Conservation (phyloP, 2,888 invertebrate genomes). For the Adela reaumurella region DNA sequence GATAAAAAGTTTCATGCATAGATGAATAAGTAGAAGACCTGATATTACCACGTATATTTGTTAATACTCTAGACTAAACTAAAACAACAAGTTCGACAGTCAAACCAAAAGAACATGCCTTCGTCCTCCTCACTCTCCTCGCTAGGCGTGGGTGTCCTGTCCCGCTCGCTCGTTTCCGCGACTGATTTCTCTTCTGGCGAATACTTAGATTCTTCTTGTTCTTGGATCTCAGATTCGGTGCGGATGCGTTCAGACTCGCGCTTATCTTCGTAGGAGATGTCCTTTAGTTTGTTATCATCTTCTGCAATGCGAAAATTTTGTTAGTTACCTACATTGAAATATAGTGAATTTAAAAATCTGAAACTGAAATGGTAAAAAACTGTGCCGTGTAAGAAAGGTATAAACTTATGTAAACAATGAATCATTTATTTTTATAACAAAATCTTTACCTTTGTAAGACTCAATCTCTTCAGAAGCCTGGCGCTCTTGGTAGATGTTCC, state of each 20-base stretch:
- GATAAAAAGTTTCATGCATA: no score
- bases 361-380: no score
- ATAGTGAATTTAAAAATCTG: no score
- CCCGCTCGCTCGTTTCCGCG: slow-evolving; percentile 63
- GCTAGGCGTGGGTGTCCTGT: slow-evolving; percentile 41
- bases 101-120: slow-evolving; percentile 22
- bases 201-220: slow-evolving; percentile 69
- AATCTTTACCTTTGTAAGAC: slow-evolving; percentile 51
- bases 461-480: slow-evolving; percentile 53
- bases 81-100: not conserved
- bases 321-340: no score
- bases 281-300: slow-evolving; percentile 49
- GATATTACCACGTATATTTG: not conserved
- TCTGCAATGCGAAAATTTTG: slow-evolving; percentile 24
- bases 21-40: no score
- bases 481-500: slow-evolving; percentile 51
- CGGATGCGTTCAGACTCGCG: slow-evolving; percentile 31
- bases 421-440: no score
- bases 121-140: slow-evolving; percentile 55
- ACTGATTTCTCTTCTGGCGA: slow-evolving; percentile 76
- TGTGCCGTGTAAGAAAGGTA: no score
- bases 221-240: slow-evolving; percentile 31
- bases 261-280: slow-evolving; percentile 35
- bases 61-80: not conserved
- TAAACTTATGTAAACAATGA: no score